phyloP scores from a whole-genome alignment of 2,888 invertebrate genomes.

The Drosophila paranaensis region DNA sequence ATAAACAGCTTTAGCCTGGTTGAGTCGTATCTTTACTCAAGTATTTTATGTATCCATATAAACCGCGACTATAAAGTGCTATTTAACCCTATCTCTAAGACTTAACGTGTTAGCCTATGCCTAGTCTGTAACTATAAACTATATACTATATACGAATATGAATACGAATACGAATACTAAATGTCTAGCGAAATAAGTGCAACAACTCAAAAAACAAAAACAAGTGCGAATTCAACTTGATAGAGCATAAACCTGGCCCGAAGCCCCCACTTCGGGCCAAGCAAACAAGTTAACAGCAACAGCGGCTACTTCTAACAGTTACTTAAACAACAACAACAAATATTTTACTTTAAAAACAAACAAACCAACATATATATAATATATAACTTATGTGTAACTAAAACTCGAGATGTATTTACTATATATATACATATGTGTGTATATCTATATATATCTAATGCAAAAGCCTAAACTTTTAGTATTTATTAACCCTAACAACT shows the following conservation, averaged over 20 bases:
- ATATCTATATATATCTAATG: slow-evolving; percentile 22
- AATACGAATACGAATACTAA: slow-evolving; percentile 42
- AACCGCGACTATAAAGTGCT: slow-evolving; percentile 63
- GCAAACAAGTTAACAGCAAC: slow-evolving; percentile 16
- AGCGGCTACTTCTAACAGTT: slow-evolving; percentile 35
- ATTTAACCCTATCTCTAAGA: slow-evolving; percentile 74
- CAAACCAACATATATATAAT: slow-evolving; percentile 4
- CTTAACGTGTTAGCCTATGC: slow-evolving; percentile 67
- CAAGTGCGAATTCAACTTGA: slow-evolving; percentile 24
- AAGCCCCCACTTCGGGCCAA: not conserved
- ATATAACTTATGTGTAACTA: slow-evolving; percentile 19
- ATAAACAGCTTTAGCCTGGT: slow-evolving; percentile 43
- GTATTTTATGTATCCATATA: slow-evolving; percentile 66
- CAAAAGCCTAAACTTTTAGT: slow-evolving; percentile 61
- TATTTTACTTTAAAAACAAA: slow-evolving; percentile 8
- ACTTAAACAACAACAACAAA: slow-evolving; percentile 6
- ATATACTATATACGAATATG: slow-evolving; percentile 26
- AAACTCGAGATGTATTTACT: slow-evolving; percentile 71
- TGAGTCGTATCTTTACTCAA: slow-evolving; percentile 73
- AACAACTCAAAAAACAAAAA: slow-evolving; percentile 5
- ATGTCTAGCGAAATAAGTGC: slow-evolving; percentile 15
- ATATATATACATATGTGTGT: slow-evolving; percentile 28
- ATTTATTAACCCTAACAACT: slow-evolving; percentile 54
- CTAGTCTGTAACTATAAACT: slow-evolving; percentile 33
- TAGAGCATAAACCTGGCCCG: not conserved